These are phyloP conservation scores for Doryteuthis pealeii DNA, from an alignment of 1,140 invertebrate species.

Conservation along the genomic window DNA sequence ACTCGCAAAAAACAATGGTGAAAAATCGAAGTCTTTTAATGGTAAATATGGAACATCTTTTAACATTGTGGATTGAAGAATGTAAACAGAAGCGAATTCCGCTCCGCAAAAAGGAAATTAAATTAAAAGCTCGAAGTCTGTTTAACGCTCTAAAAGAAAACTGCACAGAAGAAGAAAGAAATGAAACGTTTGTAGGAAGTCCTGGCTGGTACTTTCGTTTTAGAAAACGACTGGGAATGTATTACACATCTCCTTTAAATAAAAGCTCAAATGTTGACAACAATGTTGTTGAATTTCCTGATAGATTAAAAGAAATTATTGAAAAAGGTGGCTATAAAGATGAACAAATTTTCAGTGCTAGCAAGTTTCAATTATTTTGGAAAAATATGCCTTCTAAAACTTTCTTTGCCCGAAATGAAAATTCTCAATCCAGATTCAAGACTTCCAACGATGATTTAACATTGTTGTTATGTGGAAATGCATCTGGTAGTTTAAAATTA, in stretches of 20 bases:
- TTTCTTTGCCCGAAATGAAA: not conserved
- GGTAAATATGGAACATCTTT: too few species aligned
- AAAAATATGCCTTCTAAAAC: not conserved
- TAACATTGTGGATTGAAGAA: too few species aligned
- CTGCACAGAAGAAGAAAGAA: too few species aligned
- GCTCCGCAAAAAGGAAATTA: too few species aligned
- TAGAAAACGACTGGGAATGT: slow-evolving; percentile 44
- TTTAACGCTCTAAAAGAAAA: too few species aligned
- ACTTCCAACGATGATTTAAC: not conserved
- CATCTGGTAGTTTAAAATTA: slow-evolving; percentile 1
- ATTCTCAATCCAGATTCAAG: not conserved
- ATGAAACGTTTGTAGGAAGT: too few species aligned
- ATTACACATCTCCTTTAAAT: slow-evolving; percentile 51
- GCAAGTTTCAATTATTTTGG: not conserved
- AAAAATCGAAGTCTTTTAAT: too few species aligned
- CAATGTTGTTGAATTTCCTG: too few species aligned
- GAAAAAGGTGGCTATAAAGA: slow-evolving; percentile 21
- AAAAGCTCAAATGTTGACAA: slow-evolving; percentile 50
- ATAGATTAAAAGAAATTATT: slow-evolving; percentile 18
- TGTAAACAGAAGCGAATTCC: too few species aligned
- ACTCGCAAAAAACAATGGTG: too few species aligned
- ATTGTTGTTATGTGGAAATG: not conserved
- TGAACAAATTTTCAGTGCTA: slow-evolving; percentile 29
- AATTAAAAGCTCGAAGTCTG: too few species aligned
- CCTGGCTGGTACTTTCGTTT: slow-evolving; percentile 59